Conservation (phyloP, 2,797 vertebrate genomes). For the Coluber constrictor region DNA sequence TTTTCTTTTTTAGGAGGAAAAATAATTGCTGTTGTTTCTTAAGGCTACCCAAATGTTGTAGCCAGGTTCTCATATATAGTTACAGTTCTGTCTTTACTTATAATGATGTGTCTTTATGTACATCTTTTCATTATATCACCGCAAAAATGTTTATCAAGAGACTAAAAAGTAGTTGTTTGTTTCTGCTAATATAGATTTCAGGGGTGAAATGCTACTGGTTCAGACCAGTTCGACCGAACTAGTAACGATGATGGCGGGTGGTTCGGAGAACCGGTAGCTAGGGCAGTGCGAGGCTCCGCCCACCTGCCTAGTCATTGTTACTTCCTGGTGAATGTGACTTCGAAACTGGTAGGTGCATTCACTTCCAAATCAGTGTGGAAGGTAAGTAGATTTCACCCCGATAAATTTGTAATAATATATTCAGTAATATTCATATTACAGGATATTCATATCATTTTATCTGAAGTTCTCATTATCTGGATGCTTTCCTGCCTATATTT, state of each 20-base stretch:
- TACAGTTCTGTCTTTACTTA: not conserved
- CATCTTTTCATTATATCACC: not conserved
- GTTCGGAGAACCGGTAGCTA: no score
- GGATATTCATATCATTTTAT: not conserved
- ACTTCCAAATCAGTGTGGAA: no score
- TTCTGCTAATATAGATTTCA: not conserved
- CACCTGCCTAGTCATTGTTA: no score
- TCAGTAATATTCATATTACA: not conserved
- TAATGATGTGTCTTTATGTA: not conserved
- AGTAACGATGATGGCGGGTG: no score
- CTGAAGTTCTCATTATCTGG: not conserved
- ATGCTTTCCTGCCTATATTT: not conserved
- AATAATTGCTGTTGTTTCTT: not conserved
- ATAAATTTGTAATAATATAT: not conserved
- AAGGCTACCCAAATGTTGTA: not conserved
- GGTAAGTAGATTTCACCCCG: no score
- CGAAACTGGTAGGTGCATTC: no score
- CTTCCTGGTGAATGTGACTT: no score
- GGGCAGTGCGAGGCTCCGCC: no score
- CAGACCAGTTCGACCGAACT: no score
- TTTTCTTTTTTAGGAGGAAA: not conserved
- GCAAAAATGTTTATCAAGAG: not conserved
- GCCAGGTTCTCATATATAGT: not conserved
- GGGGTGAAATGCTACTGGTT: no score
- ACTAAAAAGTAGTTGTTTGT: not conserved